Evolutionary conservation across 2,113 vertebrate species (phyloP).

Genomic region (Eptesicus fuscus): DNA sequence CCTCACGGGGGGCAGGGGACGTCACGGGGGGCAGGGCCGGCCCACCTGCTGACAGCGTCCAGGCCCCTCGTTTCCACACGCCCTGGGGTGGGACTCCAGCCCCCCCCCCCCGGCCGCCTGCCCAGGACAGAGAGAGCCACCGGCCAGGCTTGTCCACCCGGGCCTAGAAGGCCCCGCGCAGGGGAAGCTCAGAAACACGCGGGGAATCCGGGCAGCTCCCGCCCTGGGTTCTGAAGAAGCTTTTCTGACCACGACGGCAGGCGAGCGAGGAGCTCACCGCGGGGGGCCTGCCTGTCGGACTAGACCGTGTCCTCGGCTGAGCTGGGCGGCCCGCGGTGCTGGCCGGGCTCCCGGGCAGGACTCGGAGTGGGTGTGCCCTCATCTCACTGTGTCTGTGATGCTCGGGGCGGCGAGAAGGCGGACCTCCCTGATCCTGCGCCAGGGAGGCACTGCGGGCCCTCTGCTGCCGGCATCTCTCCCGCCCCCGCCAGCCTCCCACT

Average conservation of each 20-base stretch:
- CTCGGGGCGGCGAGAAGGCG: too few relatives aligned
- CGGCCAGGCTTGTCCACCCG: neutral
- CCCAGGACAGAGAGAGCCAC: rapidly evolving
- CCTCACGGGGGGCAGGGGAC: neutral
- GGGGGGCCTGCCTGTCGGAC: neutral
- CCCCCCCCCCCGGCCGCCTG: rapidly evolving
- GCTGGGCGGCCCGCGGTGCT: rapidly evolving
- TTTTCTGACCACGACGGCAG: rapidly evolving
- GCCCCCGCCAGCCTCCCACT: too few relatives aligned
- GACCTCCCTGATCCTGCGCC: too few relatives aligned
- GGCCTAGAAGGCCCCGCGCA: neutral
- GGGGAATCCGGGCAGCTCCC: neutral
- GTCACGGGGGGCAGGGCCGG: neutral
- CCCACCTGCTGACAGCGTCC: neutral
- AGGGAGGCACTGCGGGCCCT: too few relatives aligned
- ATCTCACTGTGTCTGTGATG: too few relatives aligned
- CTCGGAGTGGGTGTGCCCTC: too few relatives aligned
- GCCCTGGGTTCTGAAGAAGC: too few relatives aligned
- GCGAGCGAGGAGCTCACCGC: rapidly evolving
- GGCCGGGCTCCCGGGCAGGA: neutral
- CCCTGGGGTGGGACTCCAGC: neutral
- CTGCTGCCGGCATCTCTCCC: too few relatives aligned
- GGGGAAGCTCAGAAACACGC: neutral
- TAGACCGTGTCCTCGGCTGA: neutral
- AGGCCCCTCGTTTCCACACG: neutral